Percentiles rank a stretch among this genome's conserved stretches.
Conservation (phyloP, 2,113 vertebrate genomes). For the Menura novaehollandiae region DNA sequence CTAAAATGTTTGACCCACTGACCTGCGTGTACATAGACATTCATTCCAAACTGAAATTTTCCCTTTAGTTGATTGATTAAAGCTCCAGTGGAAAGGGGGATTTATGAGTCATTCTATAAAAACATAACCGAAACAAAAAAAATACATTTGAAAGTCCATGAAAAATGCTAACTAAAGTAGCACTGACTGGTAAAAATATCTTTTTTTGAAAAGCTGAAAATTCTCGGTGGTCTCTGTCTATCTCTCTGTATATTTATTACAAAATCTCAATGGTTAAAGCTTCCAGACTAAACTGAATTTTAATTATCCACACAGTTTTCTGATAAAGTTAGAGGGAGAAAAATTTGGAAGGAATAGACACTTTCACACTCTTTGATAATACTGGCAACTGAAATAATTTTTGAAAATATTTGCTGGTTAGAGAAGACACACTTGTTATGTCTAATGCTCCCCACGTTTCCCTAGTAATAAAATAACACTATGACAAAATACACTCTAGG, state of each 20-base stretch:
- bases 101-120: not conserved
- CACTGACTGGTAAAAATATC: not conserved
- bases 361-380: not conserved
- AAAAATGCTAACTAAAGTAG: not conserved
- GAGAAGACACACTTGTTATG: not conserved
- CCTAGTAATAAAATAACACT: not conserved
- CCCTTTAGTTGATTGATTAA: not conserved
- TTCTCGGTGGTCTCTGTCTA: not conserved
- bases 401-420: not conserved
- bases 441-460: not conserved
- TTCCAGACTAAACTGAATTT: not conserved
- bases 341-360: not conserved
- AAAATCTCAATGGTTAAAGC: not conserved
- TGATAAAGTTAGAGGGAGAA: not conserved
- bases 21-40: accelerated
- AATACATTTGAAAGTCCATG: not conserved
- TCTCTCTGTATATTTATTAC: not conserved
- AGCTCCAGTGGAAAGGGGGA: not conserved
- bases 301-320: not conserved
- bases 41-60: not conserved
- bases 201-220: not conserved
- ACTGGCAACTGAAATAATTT: not conserved
- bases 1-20: not conserved
- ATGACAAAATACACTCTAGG: not conserved
- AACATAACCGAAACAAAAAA: not conserved